Conservation (phyloP, 1,140 invertebrate species). For the Drosophila varians region DNA sequence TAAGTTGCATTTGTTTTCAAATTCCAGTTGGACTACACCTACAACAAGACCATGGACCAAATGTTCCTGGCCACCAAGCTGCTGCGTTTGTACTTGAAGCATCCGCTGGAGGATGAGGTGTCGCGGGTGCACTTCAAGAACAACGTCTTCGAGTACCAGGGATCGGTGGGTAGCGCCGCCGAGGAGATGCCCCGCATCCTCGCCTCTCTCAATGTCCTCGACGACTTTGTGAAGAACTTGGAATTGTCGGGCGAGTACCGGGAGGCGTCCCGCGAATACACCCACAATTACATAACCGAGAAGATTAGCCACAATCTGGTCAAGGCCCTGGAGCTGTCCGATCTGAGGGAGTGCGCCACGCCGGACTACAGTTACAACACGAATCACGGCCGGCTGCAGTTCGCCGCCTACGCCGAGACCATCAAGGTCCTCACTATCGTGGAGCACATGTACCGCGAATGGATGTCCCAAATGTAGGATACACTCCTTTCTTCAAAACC, state of each 20-base stretch:
- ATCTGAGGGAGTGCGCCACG: background rate
- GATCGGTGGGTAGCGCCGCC: background rate
- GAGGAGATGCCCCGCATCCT: slow-evolving; percentile 34
- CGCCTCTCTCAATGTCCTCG: slow-evolving; percentile 14
- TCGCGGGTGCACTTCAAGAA: background rate
- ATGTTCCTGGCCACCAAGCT: rapidly evolving
- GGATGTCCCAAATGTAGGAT: slow-evolving; percentile 3
- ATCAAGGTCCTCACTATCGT: slow-evolving; percentile 32
- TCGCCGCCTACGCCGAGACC: slow-evolving; percentile 19
- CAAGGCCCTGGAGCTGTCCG: background rate
- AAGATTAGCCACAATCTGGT: slow-evolving; percentile 31
- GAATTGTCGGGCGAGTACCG: background rate
- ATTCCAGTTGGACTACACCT: background rate
- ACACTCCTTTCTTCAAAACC: background rate
- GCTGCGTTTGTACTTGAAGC: background rate
- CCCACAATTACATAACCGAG: background rate
- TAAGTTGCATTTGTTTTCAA: background rate
- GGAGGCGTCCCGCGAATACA: background rate
- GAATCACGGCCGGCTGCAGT: background rate
- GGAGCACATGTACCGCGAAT: slow-evolving; percentile 23
- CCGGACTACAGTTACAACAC: background rate
- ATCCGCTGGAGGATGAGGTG: slow-evolving; percentile 28
- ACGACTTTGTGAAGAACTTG: background rate
- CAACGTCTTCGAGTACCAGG: background rate
- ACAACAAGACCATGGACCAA: background rate